Evolutionary conservation across 2,113 vertebrate genomes (phyloP).

Genomic region (Triplophysa rosa): DNA sequence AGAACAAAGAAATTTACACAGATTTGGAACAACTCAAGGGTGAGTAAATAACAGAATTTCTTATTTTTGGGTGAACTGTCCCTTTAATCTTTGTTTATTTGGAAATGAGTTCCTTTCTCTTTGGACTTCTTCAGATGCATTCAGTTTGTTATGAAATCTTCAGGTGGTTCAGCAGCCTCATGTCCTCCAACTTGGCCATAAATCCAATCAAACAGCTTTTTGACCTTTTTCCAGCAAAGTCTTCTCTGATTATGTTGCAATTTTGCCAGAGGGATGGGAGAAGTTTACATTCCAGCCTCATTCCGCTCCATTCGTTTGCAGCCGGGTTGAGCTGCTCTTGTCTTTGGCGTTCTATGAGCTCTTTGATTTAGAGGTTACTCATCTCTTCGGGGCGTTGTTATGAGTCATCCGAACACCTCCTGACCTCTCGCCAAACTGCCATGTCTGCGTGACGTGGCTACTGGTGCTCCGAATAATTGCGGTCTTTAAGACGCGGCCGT

Average conservation of each 20-base stretch:
- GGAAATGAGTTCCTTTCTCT: background rate
- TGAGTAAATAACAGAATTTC: too few species aligned
- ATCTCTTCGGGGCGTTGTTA: slow-evolving; percentile 35
- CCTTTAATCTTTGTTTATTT: slow-evolving; percentile 5
- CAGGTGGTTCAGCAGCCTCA: background rate
- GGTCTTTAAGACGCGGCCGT: slow-evolving; percentile 20
- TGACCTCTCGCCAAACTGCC: slow-evolving; percentile 35
- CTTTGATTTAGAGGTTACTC: slow-evolving; percentile 23
- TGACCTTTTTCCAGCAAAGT: slow-evolving; percentile 22
- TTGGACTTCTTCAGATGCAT: background rate
- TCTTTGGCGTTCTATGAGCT: background rate
- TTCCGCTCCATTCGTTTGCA: slow-evolving; percentile 1
- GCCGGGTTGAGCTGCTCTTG: background rate
- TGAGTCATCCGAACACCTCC: slow-evolving; percentile 38
- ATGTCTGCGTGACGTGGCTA: slow-evolving; percentile 1
- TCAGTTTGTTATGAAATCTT: slow-evolving; percentile 11
- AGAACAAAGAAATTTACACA: too few species aligned
- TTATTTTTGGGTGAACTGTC: too few species aligned
- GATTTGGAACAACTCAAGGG: too few species aligned
- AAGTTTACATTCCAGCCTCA: background rate
- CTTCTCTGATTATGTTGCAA: slow-evolving; percentile 10
- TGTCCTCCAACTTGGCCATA: background rate
- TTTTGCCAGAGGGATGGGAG: slow-evolving; percentile 24
- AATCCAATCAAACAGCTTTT: slow-evolving; percentile 22
- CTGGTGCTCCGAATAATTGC: slow-evolving; percentile 41